Percentiles rank a stretch among this genome's conserved stretches.
Evolutionary conservation across 2,888 invertebrate species (phyloP).

Genomic region (Apotomis betuletana): DNA sequence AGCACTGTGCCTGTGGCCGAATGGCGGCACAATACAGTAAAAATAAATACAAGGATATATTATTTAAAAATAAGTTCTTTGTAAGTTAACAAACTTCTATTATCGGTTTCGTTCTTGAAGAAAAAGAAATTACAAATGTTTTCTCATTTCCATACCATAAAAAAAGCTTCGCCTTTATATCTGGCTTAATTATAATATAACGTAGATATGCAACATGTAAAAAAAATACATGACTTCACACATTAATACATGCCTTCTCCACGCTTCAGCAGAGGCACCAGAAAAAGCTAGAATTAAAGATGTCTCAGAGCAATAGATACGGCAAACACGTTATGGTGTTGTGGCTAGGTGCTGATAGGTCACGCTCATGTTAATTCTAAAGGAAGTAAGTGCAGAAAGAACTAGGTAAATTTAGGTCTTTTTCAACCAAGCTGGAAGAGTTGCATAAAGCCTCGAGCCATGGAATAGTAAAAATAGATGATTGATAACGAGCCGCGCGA

Average conservation of each 20-base stretch:
- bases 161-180: neutral
- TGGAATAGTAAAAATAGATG: conserved; percentile 64
- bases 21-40: too few species aligned
- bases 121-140: too few species aligned
- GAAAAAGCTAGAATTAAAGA: neutral
- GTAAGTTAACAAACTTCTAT: too few species aligned
- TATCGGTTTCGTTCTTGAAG: too few species aligned
- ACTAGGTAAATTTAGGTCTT: conserved; percentile 18
- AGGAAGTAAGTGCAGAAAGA: neutral
- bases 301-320: conserved; percentile 5
- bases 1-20: too few species aligned
- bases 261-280: neutral
- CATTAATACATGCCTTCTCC: neutral
- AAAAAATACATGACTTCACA: neutral
- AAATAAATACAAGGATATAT: too few species aligned
- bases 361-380: conserved; percentile 8
- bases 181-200: neutral
- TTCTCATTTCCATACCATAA: too few species aligned
- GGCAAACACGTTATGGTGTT: conserved; percentile 6
- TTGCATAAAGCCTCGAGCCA: conserved; percentile 37
- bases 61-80: too few species aligned
- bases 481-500: conserved; percentile 70
- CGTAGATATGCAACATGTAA: neutral
- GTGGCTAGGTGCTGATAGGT: conserved; percentile 22
- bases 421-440: conserved; percentile 7